phyloP scores from a whole-genome alignment of 2,888 invertebrate genomes.

The Didymodactylos carnosus region DNA sequence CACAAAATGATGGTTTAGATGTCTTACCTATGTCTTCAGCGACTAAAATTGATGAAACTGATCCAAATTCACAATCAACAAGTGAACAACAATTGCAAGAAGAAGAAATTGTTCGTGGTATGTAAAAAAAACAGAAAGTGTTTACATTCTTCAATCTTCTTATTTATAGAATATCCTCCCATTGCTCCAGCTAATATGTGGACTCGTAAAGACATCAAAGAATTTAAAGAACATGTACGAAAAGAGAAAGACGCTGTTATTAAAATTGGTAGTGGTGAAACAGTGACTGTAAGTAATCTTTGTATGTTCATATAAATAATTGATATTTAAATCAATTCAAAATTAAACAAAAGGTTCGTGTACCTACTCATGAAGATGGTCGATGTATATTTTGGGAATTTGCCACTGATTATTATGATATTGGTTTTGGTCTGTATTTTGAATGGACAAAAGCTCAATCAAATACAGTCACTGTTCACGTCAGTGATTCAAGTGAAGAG shows the following conservation, averaged over 20 bases:
- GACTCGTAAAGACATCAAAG: conserved; percentile 68
- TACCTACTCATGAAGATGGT: conserved; percentile 83
- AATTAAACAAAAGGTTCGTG: conserved; percentile 42
- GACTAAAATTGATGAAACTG: not conserved
- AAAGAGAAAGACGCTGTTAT: conserved; percentile 66
- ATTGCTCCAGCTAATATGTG: conserved; percentile 64
- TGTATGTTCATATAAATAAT: no score
- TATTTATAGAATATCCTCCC: conserved; percentile 23
- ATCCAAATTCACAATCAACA: not conserved
- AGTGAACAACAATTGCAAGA: not conserved
- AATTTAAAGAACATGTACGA: conserved; percentile 68
- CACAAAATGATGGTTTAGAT: no score
- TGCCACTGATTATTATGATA: conserved; percentile 89
- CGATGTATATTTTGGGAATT: conserved; percentile 94
- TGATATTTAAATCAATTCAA: no score
- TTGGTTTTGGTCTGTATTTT: conserved; percentile 83
- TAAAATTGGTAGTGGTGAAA: conserved; percentile 87
- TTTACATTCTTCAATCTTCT: no score
- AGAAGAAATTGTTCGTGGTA: not conserved
- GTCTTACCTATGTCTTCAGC: no score
- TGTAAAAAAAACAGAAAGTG: not conserved
- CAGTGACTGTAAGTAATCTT: conserved; percentile 54
- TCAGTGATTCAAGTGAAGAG: conserved; percentile 82
- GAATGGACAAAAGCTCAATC: conserved; percentile 65
- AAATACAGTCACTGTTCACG: conserved; percentile 76